These are phyloP conservation scores for Nymphalis urticae DNA, from an alignment of 2,888 invertebrate genomes.

Conservation along the genomic window DNA sequence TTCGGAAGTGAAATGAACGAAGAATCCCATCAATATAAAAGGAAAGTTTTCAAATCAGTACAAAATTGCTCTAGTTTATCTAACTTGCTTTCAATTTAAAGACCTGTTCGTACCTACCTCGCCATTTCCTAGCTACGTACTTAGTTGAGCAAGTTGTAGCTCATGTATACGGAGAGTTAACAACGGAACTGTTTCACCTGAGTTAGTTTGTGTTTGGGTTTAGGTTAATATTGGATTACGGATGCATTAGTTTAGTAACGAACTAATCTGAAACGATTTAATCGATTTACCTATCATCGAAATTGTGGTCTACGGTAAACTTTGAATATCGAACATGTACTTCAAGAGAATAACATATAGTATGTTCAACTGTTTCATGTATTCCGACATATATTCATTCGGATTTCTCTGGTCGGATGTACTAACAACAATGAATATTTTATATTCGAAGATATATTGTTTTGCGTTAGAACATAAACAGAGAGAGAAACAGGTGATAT, in stretches of 20 bases:
- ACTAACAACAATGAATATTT: too few relatives aligned
- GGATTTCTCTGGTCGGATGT: too few relatives aligned
- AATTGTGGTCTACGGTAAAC: slow-evolving; percentile 14
- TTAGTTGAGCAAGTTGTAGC: slow-evolving; percentile 40
- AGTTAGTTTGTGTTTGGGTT: slow-evolving; percentile 28
- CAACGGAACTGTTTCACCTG: slow-evolving; percentile 46
- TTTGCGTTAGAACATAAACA: not conserved
- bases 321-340: slow-evolving; percentile 1
- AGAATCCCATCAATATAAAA: slow-evolving; percentile 34
- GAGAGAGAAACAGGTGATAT: not conserved
- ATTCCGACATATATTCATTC: too few relatives aligned
- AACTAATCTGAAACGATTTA: slow-evolving; percentile 21
- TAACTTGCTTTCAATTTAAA: slow-evolving; percentile 50
- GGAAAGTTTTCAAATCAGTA: slow-evolving; percentile 47
- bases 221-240: slow-evolving; percentile 28
- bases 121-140: not conserved
- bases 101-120: slow-evolving; percentile 40
- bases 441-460: too few relatives aligned
- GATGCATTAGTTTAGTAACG: slow-evolving; percentile 27
- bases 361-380: not conserved
- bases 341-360: not conserved
- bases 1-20: slow-evolving; percentile 35
- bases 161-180: slow-evolving; percentile 39
- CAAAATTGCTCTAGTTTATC: slow-evolving; percentile 39
- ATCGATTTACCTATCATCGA: slow-evolving; percentile 22